phyloP scores from a whole-genome alignment of 2,888 invertebrate species.

The Philhelius pedissequus region DNA sequence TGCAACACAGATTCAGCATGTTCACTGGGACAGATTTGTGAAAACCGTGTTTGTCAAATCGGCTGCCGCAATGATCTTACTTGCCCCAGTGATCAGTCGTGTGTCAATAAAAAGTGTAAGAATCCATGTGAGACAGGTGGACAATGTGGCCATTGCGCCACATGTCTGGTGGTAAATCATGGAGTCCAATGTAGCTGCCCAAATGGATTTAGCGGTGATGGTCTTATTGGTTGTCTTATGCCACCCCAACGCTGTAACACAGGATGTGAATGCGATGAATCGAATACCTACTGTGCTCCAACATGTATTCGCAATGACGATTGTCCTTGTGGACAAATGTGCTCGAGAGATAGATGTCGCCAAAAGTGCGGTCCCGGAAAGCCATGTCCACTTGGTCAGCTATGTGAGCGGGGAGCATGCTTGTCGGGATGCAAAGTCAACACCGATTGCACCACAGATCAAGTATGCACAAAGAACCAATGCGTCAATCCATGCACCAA shows the following conservation, averaged over 20 bases:
- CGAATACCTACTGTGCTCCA: slow-evolving; percentile 86
- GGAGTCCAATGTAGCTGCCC: slow-evolving; percentile 93
- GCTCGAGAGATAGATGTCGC: slow-evolving; percentile 86
- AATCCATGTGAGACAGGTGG: slow-evolving; percentile 87
- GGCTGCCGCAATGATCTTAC: slow-evolving; percentile 92
- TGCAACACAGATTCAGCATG: slow-evolving; percentile 93
- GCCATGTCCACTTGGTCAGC: slow-evolving; percentile 86
- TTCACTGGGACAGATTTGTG: slow-evolving; percentile 89
- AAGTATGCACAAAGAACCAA: slow-evolving; percentile 85
- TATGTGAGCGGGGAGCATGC: slow-evolving; percentile 87
- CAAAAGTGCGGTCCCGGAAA: slow-evolving; percentile 85
- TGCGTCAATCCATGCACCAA: slow-evolving; percentile 86
- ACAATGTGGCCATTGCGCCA: slow-evolving; percentile 90
- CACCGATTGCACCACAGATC: slow-evolving; percentile 88
- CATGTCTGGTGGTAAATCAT: slow-evolving; percentile 90
- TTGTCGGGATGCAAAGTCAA: slow-evolving; percentile 89
- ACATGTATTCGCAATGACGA: slow-evolving; percentile 84
- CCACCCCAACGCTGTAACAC: slow-evolving; percentile 87
- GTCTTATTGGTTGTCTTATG: slow-evolving; percentile 87
- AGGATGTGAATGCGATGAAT: slow-evolving; percentile 88
- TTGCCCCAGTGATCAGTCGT: slow-evolving; percentile 87
- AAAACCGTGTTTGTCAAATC: slow-evolving; percentile 90
- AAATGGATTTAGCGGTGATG: slow-evolving; percentile 89
- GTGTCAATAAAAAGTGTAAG: slow-evolving; percentile 89
- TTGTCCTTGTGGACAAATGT: slow-evolving; percentile 91